A percentile compares a stretch with the other conserved stretches of the same genome.
Conservation (phyloP, 2,888 invertebrate genomes). For the Amphipyra berbera region DNA sequence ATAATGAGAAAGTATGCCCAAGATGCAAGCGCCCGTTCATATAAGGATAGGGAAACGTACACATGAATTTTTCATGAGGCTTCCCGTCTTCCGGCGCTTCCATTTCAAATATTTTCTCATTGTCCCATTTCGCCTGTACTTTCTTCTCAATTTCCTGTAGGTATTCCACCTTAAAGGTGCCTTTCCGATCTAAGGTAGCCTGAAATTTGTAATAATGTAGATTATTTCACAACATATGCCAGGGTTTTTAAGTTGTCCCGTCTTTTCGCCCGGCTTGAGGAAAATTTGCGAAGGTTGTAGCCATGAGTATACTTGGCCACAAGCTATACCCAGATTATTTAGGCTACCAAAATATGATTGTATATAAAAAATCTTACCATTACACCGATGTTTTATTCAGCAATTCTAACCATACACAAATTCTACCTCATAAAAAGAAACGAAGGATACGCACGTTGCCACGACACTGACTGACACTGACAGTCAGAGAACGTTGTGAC, state of each 20-base stretch:
- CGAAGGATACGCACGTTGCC: slow-evolving; percentile 36
- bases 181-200: slow-evolving; percentile 92
- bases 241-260: neutral
- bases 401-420: slow-evolving; percentile 24
- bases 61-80: slow-evolving; percentile 95
- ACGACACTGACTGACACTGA: slow-evolving; percentile 19
- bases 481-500: neutral
- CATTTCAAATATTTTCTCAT: slow-evolving; percentile 94
- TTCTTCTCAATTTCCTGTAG: slow-evolving; percentile 96
- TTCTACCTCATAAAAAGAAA: slow-evolving; percentile 10
- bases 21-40: slow-evolving; percentile 99
- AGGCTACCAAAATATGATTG: neutral
- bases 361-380: slow-evolving; percentile 42
- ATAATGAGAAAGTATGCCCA: slow-evolving; percentile 98
- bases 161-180: slow-evolving; percentile 98
- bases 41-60: slow-evolving; percentile 99
- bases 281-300: neutral
- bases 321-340: neutral
- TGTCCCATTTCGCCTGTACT: slow-evolving; percentile 96
- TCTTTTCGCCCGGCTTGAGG: slow-evolving; percentile 17
- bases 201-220: slow-evolving; percentile 58
- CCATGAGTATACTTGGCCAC: neutral
- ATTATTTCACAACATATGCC: slow-evolving; percentile 20
- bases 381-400: slow-evolving; percentile 43
- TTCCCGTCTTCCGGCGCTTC: slow-evolving; percentile 93